Evolutionary conservation across 2,113 vertebrate species (phyloP).

Genomic region (Rhabdornis inornatus): DNA sequence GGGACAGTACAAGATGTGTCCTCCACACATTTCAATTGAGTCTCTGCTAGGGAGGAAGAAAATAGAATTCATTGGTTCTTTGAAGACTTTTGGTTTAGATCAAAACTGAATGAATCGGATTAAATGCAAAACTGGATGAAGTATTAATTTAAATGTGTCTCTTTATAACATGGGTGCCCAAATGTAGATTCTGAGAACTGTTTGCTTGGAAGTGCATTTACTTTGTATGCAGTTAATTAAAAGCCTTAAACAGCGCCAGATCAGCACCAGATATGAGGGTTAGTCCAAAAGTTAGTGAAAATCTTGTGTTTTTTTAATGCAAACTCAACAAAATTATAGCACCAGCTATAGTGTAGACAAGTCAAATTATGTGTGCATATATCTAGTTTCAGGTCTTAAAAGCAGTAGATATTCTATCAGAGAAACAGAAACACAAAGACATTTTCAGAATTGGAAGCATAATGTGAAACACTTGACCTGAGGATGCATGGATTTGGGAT

Average conservation of each 20-base stretch:
- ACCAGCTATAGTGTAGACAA: neutral
- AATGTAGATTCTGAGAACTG: neutral
- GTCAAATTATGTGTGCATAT: neutral
- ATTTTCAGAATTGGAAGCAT: neutral
- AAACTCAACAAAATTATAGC: neutral
- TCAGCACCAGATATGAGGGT: neutral
- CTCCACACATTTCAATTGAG: neutral
- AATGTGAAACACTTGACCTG: neutral
- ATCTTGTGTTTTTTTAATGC: neutral
- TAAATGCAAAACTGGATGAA: neutral
- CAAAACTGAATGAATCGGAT: neutral
- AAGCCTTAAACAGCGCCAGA: neutral
- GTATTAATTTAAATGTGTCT: neutral
- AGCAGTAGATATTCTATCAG: neutral
- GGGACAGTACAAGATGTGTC: neutral
- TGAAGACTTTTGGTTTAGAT: neutral
- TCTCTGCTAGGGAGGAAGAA: neutral
- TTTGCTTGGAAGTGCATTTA: neutral
- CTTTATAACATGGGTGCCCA: neutral
- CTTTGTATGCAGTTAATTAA: neutral
- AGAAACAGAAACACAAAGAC: neutral
- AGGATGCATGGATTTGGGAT: neutral
- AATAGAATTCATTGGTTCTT: neutral
- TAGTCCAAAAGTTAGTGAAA: neutral
- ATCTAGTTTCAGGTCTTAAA: conserved; percentile 1